Percentiles rank a stretch among this genome's conserved stretches.
Evolutionary conservation across 1,140 invertebrate genomes (phyloP).

Genomic region (Bombyx mori): ASM3026992v2 NC_085128.1:7303001-7303500

Average conservation of each 20-base stretch:
- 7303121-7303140: no score
- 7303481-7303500: background rate
- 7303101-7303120: no score
- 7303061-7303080: no score
- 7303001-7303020: no score
- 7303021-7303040: no score
- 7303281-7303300: slow-evolving; percentile 2
- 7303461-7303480: no score
- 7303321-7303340: background rate
- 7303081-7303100: no score
- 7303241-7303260: slow-evolving; percentile 44
- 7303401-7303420: slow-evolving; percentile 3
- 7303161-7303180: no score
- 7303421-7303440: background rate
- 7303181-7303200: slow-evolving; percentile 19
- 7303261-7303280: slow-evolving; percentile 17
- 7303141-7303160: no score
- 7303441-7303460: no score
- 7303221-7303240: slow-evolving; percentile 52
- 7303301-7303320: slow-evolving; percentile 1
- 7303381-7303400: no score
- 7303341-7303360: background rate
- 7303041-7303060: no score
- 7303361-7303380: background rate
- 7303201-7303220: slow-evolving; percentile 57